A percentile compares a stretch with the other conserved stretches of the same genome.
Evolutionary conservation across 2,888 invertebrate species (phyloP).

Genomic region (Epinotia demarniana): DNA sequence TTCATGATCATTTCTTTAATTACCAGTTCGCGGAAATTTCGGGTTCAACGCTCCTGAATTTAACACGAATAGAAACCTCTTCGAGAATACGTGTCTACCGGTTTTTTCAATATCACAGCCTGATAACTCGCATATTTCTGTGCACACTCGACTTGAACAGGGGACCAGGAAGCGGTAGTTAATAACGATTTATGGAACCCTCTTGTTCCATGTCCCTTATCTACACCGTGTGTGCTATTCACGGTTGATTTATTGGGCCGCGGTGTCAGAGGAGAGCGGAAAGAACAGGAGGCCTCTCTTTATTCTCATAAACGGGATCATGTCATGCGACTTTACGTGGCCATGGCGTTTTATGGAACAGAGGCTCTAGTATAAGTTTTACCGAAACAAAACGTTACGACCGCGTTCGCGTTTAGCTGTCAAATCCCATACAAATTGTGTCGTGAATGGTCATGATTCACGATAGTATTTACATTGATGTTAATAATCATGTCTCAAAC

Average conservation of each 20-base stretch:
- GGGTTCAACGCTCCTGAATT: not conserved
- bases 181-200: slow-evolving; percentile 82
- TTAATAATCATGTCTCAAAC: no score
- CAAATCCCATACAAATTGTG: no score
- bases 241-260: slow-evolving; percentile 76
- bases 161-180: slow-evolving; percentile 71
- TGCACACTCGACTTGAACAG: slow-evolving; percentile 67
- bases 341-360: slow-evolving; percentile 49
- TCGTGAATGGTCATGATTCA: no score
- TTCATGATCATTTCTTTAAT: no score
- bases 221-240: slow-evolving; percentile 76
- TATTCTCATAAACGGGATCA: slow-evolving; percentile 52
- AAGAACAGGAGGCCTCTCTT: slow-evolving; percentile 61
- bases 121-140: slow-evolving; percentile 51
- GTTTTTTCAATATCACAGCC: slow-evolving; percentile 36
- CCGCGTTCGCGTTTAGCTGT: no score
- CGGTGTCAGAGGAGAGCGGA: slow-evolving; percentile 62
- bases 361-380: no score
- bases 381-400: no score
- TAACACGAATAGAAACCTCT: not conserved
- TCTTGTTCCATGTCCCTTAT: slow-evolving; percentile 80
- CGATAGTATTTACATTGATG: no score
- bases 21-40: not conserved
- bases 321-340: slow-evolving; percentile 44
- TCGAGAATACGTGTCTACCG: not conserved